A percentile compares a stretch with the other conserved stretches of the same genome.
These are phyloP conservation scores for Cheilosia scutellata DNA, from an alignment of 2,888 invertebrate genomes.

Conservation along the genomic window DNA sequence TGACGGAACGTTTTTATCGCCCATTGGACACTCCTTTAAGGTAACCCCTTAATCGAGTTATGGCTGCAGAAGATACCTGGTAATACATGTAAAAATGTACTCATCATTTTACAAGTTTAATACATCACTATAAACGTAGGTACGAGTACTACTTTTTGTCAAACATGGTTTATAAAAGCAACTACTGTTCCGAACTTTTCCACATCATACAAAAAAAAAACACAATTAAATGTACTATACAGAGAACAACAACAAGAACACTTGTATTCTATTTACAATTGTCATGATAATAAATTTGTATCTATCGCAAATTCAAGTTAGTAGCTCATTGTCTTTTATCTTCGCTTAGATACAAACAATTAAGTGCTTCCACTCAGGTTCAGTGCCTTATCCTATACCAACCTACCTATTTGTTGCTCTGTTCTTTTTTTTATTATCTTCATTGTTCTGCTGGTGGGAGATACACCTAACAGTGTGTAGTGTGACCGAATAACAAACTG, in stretches of 20 bases:
- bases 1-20: no score
- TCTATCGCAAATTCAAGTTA: constrained; percentile 19
- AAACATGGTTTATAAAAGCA: no score
- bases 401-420: background rate
- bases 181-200: background rate
- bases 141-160: no score
- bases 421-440: constrained; percentile 22
- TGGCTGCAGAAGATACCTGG: no score
- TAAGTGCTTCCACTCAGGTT: constrained; percentile 13
- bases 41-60: no score
- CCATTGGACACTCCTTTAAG: no score
- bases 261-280: constrained; percentile 12
- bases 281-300: constrained; percentile 16
- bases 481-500: background rate
- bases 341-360: constrained; percentile 11
- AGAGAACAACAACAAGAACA: background rate
- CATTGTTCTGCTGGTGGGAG: background rate
- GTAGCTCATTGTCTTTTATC: constrained; percentile 28
- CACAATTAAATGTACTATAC: background rate
- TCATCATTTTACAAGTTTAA: no score
- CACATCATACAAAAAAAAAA: background rate
- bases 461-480: background rate
- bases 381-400: constrained; percentile 16
- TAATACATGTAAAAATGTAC: no score
- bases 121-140: no score